Evolutionary conservation across 2,113 vertebrate species (phyloP).

Genomic region (Rattus rattus): DNA sequence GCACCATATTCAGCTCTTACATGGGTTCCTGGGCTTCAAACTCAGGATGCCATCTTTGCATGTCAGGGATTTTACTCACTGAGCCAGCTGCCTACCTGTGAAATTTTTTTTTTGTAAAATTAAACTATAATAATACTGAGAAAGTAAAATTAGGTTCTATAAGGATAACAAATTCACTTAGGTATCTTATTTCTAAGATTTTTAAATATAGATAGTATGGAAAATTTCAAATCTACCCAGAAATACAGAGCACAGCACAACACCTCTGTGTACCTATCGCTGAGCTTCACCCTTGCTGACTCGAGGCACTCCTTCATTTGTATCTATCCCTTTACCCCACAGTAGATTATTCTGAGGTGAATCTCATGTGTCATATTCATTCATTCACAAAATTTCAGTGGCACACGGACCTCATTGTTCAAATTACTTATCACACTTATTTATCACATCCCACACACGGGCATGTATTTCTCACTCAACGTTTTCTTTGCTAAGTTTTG

Average conservation of each 20-base stretch:
- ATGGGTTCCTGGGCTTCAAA: not conserved
- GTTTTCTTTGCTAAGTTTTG: conserved; percentile 18
- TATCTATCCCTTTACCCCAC: not conserved
- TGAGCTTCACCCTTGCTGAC: not conserved
- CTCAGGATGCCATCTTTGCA: not conserved
- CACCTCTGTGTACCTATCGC: not conserved
- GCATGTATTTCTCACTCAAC: conserved; percentile 14
- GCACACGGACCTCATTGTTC: not conserved
- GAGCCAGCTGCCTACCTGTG: not conserved
- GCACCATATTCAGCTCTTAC: not conserved
- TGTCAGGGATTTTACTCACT: not conserved
- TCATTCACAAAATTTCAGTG: conserved; percentile 47
- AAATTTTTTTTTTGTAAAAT: not conserved
- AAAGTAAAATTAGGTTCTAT: conserved; percentile 28
- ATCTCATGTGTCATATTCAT: not conserved
- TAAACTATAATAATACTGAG: conserved; percentile 38
- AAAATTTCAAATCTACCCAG: conserved; percentile 49
- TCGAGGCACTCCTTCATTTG: not conserved
- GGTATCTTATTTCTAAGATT: not conserved
- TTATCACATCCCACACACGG: not conserved
- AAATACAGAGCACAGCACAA: not conserved
- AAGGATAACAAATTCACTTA: conserved; percentile 11
- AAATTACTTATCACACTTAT: conserved; percentile 39
- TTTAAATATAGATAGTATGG: not conserved
- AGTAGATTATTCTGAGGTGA: conserved; percentile 30